Evolutionary conservation across 2,888 invertebrate genomes (phyloP), one percentile per base, ranked within the genome.

Genomic region (Acutogordius australiensis): DNA sequence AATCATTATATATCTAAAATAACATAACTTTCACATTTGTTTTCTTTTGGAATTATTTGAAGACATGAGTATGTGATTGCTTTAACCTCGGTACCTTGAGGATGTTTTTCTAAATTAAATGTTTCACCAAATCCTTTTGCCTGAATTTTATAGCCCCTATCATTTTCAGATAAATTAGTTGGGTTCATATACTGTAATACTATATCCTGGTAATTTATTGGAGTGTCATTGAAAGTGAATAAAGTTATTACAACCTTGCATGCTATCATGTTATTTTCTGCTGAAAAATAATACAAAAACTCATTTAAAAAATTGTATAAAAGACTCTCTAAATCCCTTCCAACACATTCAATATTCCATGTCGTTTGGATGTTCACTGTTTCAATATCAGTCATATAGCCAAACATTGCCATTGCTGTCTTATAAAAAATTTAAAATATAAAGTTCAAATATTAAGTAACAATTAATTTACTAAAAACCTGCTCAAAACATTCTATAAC

Each of bases 1-100:
- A n/a, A n/a, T n/a, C n/a, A n/a, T n/a, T n/a, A 91, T 72, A 97
- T 91, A 75, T 97, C 94, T 71, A 94, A 82, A 70, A 97, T 94
- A 66, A 94, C 91, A 79, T 84, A 97, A 57, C 91, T 76, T 76
- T 94, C 86, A 60, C 66, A 65, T 64, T 78, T 78, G 66, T 78
- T 18, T 8, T 63, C 65, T 2, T 80, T 69, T 61, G 77, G 74
- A 65, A 77, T 75, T 57, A 86, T 74, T 74, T 97, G 91, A 94
- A 97, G 94, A 61, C 90, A 87, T 2, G 94, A 91, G 73, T 97
- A 99, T 2, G 97, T 97, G 64, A 99, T 97, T 30, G 97, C 97
- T 72, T 97, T 97, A 1, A 97, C 87, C 74, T 99, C 97, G 1
- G 86, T 81, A 18, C 91, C 94, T 67, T 74, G 94, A 0, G 90